Percentiles rank a stretch among this genome's conserved stretches.
phyloP scores from a whole-genome alignment of 2,888 invertebrate genomes.

The Stenotaenia linearis region DNA sequence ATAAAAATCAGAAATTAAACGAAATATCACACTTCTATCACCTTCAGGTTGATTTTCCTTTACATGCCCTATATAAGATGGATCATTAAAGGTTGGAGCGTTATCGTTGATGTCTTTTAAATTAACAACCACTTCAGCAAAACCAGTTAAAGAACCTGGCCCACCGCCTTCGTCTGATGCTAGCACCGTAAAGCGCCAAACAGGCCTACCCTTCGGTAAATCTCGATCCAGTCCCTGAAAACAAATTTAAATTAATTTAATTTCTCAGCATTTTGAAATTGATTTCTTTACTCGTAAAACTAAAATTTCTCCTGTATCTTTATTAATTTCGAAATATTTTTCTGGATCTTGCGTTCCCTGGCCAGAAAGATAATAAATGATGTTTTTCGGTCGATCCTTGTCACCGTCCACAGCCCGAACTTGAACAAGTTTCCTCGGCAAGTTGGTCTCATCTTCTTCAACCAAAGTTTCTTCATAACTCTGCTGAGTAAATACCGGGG shows the following conservation, averaged over 20 bases:
- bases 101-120: constrained; percentile 50
- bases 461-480: constrained; percentile 66
- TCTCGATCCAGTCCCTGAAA: constrained; percentile 75
- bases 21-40: background rate
- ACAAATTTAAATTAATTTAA: background rate
- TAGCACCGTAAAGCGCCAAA: constrained; percentile 62
- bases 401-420: constrained; percentile 47
- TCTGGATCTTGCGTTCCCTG: constrained; percentile 33
- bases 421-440: constrained; percentile 42
- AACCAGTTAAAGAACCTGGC: constrained; percentile 53
- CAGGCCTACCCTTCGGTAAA: constrained; percentile 73
- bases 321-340: constrained; percentile 84
- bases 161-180: constrained; percentile 86
- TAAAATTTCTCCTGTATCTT: constrained; percentile 89
- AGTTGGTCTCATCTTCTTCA: constrained; percentile 59
- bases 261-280: background rate
- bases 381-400: constrained; percentile 42
- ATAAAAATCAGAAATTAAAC: background rate
- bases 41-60: constrained; percentile 38
- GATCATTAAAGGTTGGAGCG: constrained; percentile 44
- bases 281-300: constrained; percentile 71
- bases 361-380: constrained; percentile 41
- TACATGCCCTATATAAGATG: constrained; percentile 38
- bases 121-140: constrained; percentile 49
- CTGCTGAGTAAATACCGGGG: constrained; percentile 69